Base-by-base conservation (phyloP, 2,888 invertebrate genomes). In the Neoascia interrupta region DNA sequence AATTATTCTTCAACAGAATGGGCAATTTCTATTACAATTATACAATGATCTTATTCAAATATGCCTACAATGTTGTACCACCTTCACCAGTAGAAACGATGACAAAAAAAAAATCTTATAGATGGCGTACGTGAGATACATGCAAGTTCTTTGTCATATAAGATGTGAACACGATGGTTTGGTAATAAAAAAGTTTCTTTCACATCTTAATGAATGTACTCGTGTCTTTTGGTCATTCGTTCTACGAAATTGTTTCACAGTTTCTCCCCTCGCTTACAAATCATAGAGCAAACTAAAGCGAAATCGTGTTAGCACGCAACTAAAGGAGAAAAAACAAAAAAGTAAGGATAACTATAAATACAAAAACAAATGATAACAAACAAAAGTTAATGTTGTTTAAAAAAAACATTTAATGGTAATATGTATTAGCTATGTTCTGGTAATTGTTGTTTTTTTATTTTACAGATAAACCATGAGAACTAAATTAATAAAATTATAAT, bases 401-500 rank as follows among this genome's bases (percentile, higher is more conserved):
- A n/a, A n/a, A 43, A 56, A 58, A 76, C 58, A 73, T 73, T 73
- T 68, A 60, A 68, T 56, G 18, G 19, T 54, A 60, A 63, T 61
- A 31, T 31, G 8, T 31, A 72, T 72, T 76, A 66, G 39, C 70
- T 70, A 76, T 58, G n/a, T 28, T 43, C 58, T 72, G 64, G 16
- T 43, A 51, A n/a, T n/a, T n/a, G n/a, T n/a, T n/a, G n/a, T 56
- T 53, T 39, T 34, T 61, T 41, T 15, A 26, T 66, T 76, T 54
- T 66, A 45, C 36, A 79, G 8, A 51, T 68, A 54, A 49, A 79
- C 76, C 72, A 66, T 84, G 83, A 83, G 82, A 82, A 31, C 8
- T 5, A 31, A 83, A 82, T 45, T 68, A 76, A 82, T 82, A 64
- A 74, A 76, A 74, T 79, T 81, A 83, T 83, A 82, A 74, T 81